Evolutionary conservation across 2,113 vertebrate genomes (phyloP).

Genomic region (Elephantulus edwardii): DNA sequence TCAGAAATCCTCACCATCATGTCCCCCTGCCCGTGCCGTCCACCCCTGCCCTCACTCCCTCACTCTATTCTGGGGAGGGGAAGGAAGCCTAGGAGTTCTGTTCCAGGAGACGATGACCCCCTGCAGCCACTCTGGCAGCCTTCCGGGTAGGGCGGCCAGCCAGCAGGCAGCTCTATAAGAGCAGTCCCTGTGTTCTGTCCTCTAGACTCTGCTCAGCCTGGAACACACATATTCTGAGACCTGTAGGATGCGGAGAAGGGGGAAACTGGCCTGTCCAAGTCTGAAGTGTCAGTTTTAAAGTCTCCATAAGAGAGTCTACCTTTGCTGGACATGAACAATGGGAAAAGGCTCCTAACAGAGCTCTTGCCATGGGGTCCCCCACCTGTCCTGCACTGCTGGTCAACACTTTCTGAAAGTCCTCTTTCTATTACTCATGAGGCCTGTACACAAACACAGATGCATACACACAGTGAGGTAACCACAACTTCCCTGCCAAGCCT

Average conservation of each 20-base stretch:
- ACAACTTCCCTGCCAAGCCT: background rate
- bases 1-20: background rate
- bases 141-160: background rate
- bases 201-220: background rate
- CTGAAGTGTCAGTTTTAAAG: background rate
- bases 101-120: background rate
- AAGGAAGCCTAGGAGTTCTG: background rate
- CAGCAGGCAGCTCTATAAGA: background rate
- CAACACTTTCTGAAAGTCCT: background rate
- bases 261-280: background rate
- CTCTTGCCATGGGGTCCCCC: background rate
- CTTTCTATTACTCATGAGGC: background rate
- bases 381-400: background rate
- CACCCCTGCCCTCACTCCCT: background rate
- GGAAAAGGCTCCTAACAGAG: background rate
- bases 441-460: too few relatives aligned
- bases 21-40: accelerated
- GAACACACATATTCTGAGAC: background rate
- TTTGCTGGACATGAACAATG: background rate
- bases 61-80: background rate
- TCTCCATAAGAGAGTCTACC: background rate
- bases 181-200: background rate
- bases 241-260: background rate
- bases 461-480: background rate
- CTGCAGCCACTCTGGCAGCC: background rate